Percentiles rank a stretch among this genome's conserved stretches.
Evolutionary conservation across 1,140 invertebrate genomes (phyloP).

Genomic region (Fopius arisanus): DNA sequence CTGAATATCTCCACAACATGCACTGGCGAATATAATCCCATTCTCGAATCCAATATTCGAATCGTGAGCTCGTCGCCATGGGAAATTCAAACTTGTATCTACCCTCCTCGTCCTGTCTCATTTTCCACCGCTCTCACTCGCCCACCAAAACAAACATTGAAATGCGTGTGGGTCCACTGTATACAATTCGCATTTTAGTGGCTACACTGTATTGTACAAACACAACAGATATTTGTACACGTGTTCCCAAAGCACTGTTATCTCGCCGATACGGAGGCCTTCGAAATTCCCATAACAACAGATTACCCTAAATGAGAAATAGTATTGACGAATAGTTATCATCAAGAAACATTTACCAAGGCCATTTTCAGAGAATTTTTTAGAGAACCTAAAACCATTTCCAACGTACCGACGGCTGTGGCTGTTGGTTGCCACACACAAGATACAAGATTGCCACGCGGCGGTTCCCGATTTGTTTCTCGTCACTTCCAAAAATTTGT

Average conservation of each 20-base stretch:
- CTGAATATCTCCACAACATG: background rate
- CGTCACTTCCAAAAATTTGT: too few species aligned
- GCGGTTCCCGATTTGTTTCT: too few species aligned
- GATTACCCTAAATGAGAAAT: background rate
- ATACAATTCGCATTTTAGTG: constrained; percentile 11
- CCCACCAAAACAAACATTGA: constrained; percentile 8
- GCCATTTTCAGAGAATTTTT: too few species aligned
- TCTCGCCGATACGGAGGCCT: background rate
- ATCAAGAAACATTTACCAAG: too few species aligned
- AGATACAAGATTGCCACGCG: too few species aligned
- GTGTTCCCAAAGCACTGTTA: constrained; percentile 4
- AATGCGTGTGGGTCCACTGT: constrained; percentile 1
- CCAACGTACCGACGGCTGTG: too few species aligned
- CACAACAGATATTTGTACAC: background rate
- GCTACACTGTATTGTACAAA: background rate
- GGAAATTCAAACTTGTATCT: constrained; percentile 31
- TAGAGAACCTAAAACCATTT: too few species aligned
- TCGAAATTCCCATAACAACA: background rate
- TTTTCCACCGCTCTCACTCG: constrained; percentile 2
- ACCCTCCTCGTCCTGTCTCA: background rate
- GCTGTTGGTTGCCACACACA: too few species aligned
- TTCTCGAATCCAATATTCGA: constrained; percentile 24
- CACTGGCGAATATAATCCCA: constrained; percentile 19
- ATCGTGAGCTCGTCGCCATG: constrained; percentile 26
- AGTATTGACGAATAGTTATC: background rate